phyloP scores from a whole-genome alignment of 2,797 vertebrate genomes.

The Corythornis leucogaster region DNA sequence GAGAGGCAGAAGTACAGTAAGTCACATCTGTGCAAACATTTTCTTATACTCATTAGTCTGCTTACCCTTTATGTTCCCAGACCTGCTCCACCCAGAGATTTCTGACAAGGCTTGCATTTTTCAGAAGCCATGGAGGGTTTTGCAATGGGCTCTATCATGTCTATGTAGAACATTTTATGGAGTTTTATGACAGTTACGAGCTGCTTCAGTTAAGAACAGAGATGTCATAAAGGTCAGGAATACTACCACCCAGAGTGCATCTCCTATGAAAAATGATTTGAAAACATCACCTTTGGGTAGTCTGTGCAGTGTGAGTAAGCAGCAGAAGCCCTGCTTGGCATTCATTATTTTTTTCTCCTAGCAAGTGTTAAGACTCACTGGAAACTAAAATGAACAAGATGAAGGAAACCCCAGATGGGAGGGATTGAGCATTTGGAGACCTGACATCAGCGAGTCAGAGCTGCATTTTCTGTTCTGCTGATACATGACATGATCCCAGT shows the following conservation, averaged over 20 bases:
- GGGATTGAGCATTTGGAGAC: constrained; percentile 14
- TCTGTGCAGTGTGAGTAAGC: neutral
- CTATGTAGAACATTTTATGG: neutral
- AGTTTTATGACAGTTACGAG: neutral
- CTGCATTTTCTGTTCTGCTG: neutral
- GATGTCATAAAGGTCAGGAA: neutral
- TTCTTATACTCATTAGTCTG: constrained; percentile 8
- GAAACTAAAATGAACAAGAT: constrained; percentile 29
- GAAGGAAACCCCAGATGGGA: constrained; percentile 37
- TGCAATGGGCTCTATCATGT: neutral
- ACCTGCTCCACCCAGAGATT: constrained; percentile 17
- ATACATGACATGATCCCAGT: neutral
- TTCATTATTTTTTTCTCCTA: constrained; percentile 36
- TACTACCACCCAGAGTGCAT: neutral
- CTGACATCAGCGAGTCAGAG: neutral
- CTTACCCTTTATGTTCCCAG: neutral
- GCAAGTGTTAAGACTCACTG: constrained; percentile 4
- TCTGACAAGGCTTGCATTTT: constrained; percentile 16
- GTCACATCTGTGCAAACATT: neutral
- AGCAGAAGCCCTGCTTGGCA: neutral
- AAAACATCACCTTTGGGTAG: neutral
- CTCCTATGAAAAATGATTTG: neutral
- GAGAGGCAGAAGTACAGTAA: neutral
- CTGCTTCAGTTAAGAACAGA: neutral
- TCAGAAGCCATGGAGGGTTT: neutral